phyloP scores from a whole-genome alignment of 2,888 invertebrate genomes.

The Gasteruption jaculator region DNA sequence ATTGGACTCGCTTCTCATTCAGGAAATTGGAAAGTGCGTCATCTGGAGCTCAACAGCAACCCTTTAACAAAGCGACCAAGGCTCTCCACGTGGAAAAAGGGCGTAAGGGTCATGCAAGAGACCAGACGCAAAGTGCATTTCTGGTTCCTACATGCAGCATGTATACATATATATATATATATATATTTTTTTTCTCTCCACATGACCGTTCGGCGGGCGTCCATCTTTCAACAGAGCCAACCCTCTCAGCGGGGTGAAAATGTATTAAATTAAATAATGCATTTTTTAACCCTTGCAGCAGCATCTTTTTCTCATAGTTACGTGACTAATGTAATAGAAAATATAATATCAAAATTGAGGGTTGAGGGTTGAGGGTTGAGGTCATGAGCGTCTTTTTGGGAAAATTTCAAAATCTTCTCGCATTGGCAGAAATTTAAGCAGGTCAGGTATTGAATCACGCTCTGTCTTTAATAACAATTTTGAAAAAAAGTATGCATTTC shows the following conservation, averaged over 20 bases:
- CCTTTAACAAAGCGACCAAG: conserved; percentile 30
- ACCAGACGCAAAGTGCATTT: too few species aligned
- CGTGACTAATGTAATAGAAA: conserved; percentile 8
- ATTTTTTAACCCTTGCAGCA: conserved; percentile 26
- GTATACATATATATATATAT: conserved; percentile 1
- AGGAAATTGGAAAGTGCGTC: conserved; percentile 47
- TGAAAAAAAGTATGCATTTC: too few species aligned
- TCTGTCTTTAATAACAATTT: too few species aligned
- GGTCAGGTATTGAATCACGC: too few species aligned
- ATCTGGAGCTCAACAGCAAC: conserved; percentile 39
- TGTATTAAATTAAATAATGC: conserved; percentile 43
- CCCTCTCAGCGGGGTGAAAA: conserved; percentile 40
- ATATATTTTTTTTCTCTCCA: too few species aligned
- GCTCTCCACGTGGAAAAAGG: conserved; percentile 8
- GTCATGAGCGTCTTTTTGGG: too few species aligned
- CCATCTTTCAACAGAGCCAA: conserved; percentile 21
- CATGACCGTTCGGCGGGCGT: too few species aligned
- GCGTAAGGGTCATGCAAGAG: background rate
- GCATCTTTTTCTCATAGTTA: background rate
- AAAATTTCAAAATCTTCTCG: too few species aligned
- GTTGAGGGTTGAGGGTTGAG: too few species aligned
- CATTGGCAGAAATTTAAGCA: too few species aligned
- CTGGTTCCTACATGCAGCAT: background rate
- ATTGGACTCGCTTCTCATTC: conserved; percentile 43
- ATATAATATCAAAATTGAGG: conserved; percentile 16